A percentile compares a stretch with the other conserved stretches of the same genome.
Evolutionary conservation across 2,113 vertebrate genomes (phyloP).

Genomic region (Osmerus eperlanus): DNA sequence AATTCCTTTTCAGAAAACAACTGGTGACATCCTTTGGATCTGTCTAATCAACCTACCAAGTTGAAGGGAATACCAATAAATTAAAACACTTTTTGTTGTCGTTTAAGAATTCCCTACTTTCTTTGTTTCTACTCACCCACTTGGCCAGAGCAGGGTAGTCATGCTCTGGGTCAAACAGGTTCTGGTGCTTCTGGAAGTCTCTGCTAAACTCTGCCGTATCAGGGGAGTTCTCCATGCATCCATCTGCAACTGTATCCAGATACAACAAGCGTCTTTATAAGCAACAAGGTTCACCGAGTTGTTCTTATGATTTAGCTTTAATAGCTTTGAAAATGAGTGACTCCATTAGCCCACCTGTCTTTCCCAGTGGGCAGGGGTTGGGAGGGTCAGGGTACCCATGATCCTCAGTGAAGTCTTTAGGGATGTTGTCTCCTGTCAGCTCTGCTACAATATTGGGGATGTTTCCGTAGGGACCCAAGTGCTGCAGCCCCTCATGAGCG

Average conservation of each 20-base stretch:
- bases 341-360: slow-evolving; percentile 77
- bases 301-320: too few species aligned
- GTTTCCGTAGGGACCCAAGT: slow-evolving; percentile 95
- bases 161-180: slow-evolving; percentile 93
- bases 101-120: background rate
- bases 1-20: slow-evolving; percentile 13
- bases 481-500: slow-evolving; percentile 94
- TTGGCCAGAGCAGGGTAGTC: slow-evolving; percentile 86
- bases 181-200: slow-evolving; percentile 94
- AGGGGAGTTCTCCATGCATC: slow-evolving; percentile 90
- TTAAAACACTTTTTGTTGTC: background rate
- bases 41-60: background rate
- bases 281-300: too few species aligned
- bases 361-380: slow-evolving; percentile 92
- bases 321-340: background rate
- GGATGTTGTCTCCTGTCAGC: slow-evolving; percentile 91
- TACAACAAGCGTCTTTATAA: background rate
- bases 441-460: slow-evolving; percentile 98
- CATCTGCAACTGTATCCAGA: slow-evolving; percentile 74
- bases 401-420: slow-evolving; percentile 93
- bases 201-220: slow-evolving; percentile 96
- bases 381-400: slow-evolving; percentile 97
- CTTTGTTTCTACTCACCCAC: slow-evolving; percentile 81
- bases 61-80: too few species aligned
- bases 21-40: background rate